Conservation (phyloP, 2,888 invertebrate species). For the Stenoptilia bipunctidactyla region DNA sequence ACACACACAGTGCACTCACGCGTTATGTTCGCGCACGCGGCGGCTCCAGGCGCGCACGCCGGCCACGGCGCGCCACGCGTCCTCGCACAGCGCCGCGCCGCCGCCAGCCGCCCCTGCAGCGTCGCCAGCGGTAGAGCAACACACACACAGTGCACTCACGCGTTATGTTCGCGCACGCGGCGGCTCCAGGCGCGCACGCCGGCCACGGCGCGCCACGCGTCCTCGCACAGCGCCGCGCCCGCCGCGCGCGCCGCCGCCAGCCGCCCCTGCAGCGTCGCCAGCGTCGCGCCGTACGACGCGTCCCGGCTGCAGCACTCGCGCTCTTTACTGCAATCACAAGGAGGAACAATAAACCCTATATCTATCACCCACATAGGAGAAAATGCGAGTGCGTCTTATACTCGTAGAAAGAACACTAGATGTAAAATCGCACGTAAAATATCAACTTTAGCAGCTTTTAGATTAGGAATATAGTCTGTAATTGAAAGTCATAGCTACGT, state of each 20-base stretch:
- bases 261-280: constrained; percentile 24
- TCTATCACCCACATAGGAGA: too few species aligned
- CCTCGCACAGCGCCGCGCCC: constrained; percentile 38
- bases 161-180: constrained; percentile 19
- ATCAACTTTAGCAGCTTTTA: too few species aligned
- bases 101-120: constrained; percentile 29
- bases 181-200: constrained; percentile 29
- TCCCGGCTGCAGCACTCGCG: too few species aligned
- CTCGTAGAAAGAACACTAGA: too few species aligned
- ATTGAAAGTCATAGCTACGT: too few species aligned
- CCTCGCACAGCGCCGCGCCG: not conserved
- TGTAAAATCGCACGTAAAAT: too few species aligned
- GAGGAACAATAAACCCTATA: too few species aligned
- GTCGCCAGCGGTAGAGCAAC: constrained; percentile 5
- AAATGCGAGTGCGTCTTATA: too few species aligned
- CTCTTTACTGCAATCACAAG: too few species aligned
- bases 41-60: constrained; percentile 19
- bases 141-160: constrained; percentile 17
- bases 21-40: constrained; percentile 19
- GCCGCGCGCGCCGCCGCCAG: constrained; percentile 35
- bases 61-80: constrained; percentile 16
- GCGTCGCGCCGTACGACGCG: too few species aligned
- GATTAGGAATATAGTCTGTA: too few species aligned
- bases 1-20: constrained; percentile 17
- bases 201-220: constrained; percentile 30